Percentiles rank a stretch among this genome's conserved stretches.
phyloP scores from a whole-genome alignment of 1,140 invertebrate genomes.

The Calliphora vicina region DNA sequence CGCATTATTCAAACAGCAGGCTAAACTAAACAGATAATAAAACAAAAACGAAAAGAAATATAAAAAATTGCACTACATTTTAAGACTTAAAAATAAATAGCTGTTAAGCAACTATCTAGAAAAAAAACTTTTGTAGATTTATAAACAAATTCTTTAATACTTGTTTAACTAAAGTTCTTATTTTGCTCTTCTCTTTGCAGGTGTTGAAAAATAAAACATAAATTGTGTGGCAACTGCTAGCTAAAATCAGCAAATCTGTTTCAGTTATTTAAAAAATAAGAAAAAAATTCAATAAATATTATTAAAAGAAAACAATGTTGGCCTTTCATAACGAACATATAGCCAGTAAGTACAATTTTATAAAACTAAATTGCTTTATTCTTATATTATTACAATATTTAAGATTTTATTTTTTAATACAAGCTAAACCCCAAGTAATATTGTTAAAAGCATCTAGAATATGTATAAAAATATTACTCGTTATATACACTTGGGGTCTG shows the following conservation, averaged over 20 bases:
- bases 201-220: conserved; percentile 1
- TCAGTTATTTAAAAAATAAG: conserved; percentile 12
- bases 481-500: conserved; percentile 55
- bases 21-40: background rate
- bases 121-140: background rate
- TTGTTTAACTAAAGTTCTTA: background rate
- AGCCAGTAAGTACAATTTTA: conserved; percentile 40
- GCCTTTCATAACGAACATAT: conserved; percentile 46
- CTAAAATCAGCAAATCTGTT: background rate
- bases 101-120: background rate
- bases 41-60: background rate
- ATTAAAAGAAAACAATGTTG: conserved; percentile 40
- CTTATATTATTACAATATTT: background rate
- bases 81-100: background rate
- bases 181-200: conserved; percentile 11
- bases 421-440: conserved; percentile 44
- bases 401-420: background rate
- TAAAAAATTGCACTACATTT: background rate
- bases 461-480: conserved; percentile 50
- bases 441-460: conserved; percentile 48
- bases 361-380: background rate
- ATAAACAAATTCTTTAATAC: background rate
- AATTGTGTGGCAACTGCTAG: background rate
- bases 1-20: conserved; percentile 20
- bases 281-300: conserved; percentile 13